Base-by-base conservation (phyloP, 2,888 invertebrate genomes). In the Theristus sp. region DNA sequence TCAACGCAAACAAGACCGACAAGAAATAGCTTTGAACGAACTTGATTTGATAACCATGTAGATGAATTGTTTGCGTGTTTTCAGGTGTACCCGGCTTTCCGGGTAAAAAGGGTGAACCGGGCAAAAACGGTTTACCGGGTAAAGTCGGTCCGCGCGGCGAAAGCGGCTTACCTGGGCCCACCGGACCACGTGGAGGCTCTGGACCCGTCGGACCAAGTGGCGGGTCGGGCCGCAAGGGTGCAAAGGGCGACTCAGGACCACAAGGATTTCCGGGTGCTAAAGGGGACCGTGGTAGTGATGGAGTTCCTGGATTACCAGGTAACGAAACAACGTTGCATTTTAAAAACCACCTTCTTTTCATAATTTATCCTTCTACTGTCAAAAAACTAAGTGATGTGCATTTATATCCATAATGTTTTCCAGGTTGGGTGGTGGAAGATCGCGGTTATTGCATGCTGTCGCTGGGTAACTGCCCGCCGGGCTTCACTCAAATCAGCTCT, bases 391-490 rank as follows among this genome's bases (percentile, higher is more conserved):
- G n/a, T n/a, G n/a, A n/a, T n/a, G n/a, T n/a, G n/a, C n/a, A n/a
- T n/a, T n/a, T 17, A n/a, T n/a, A n/a, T n/a, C n/a, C n/a, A n/a
- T n/a, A n/a, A n/a, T n/a, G n/a, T n/a, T n/a, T 65, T 31, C 57
- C 58, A 65, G 67, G 67, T 25, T 69, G 69, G 69, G 60, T 69
- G 27, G 67, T 68, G 27, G 68, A 68, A 60, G 69, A 69, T 61
- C 67, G 66, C 56, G 69, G 69, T 22, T 69, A 69, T 60, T 69
- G 69, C 59, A 68, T 69, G 46, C 62, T 69, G 27, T 66, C 68
- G 13, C 65, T 69, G 25, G 69, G 69, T 24, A 68, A 68, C 62
- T 69, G 69, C 55, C 69, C 69, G 22, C 69, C 69, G 20, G 65
- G 67, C 30, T 69, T 69, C 64, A 68, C 69, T 54, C 68, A 69